Evolutionary conservation across 2,888 invertebrate species (phyloP).

Genomic region (Brachyopa scutellaris): DNA sequence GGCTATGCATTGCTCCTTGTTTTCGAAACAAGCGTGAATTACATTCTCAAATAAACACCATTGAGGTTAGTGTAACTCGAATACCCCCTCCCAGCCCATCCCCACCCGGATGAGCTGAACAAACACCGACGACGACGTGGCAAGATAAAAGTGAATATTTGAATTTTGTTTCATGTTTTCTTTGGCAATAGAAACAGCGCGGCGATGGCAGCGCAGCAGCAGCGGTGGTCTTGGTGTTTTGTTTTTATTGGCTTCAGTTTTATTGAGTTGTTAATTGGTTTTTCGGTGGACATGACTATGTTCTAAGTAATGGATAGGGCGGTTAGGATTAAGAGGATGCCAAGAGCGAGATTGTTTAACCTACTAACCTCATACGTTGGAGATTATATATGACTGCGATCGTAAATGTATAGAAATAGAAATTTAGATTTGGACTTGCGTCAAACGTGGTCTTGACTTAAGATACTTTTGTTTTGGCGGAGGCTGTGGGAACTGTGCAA

Average conservation of each 20-base stretch:
- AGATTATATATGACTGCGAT: not conserved
- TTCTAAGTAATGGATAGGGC: conserved; percentile 4
- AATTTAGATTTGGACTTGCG: not conserved
- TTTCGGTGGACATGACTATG: conserved; percentile 29
- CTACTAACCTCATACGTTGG: conserved; percentile 22
- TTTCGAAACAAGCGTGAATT: conserved; percentile 61
- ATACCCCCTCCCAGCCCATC: not conserved
- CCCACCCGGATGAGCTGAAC: not conserved
- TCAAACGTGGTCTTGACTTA: conserved; percentile 1
- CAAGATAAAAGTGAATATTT: conserved; percentile 27
- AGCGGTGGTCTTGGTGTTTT: conserved; percentile 13
- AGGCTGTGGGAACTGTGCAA: no score
- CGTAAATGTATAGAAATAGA: conserved; percentile 20
- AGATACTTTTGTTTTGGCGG: no score
- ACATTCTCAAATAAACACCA: conserved; percentile 67
- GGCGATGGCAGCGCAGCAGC: no score
- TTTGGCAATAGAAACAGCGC: conserved; percentile 50
- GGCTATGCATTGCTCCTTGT: conserved; percentile 20
- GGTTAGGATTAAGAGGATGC: not conserved
- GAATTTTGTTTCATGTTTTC: conserved; percentile 37
- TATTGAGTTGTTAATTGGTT: conserved; percentile 57
- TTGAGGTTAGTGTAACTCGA: conserved; percentile 58
- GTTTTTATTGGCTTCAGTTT: conserved; percentile 50
- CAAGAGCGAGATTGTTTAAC: conserved; percentile 3
- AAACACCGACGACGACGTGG: conserved; percentile 1